Evolutionary conservation across 2,888 invertebrate species (phyloP), one percentile per base, ranked within the genome.

Genomic region (Eubasilissa splendida): DNA sequence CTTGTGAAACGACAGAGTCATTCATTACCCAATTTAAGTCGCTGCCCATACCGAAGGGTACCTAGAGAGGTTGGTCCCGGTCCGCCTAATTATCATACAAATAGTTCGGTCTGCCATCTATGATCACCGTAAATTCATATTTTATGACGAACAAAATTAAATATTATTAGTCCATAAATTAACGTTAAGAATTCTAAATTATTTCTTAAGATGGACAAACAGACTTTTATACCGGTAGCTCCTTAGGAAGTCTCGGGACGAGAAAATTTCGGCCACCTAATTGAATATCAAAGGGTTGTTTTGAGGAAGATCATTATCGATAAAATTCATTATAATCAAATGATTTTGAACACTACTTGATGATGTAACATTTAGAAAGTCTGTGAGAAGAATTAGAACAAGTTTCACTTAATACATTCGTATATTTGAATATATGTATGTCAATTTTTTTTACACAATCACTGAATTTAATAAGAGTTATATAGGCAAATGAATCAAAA

Each of bases 111-210:
- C 42, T 63, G 68, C 77, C 80, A 73, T 75, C 82, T 33, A 60
- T 60, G 77, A 82, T 65, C 80, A 59, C 78, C 66, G 77, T 81
- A 83, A 83, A 83, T 81, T 79, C 76, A 59, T 81, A 79, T 80
- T 83, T 83, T 83, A 83, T 81, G 56, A 70, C 77, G 31, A 50
- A 59, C 68, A 78, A 81, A 83, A 83, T 83, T 83, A 83, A 83
- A 83, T 83, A 80, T 83, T 83, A 81, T 81, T 80, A 59, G 75
- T 65, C 74, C 60, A 81, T 83, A 83, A 83, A 83, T 81, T 76
- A 22, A 54, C 77, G 79, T 75, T 77, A 81, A 71, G 79, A 79
- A 77, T 79, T 53, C 54, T 79, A 76, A 63, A 76, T 76, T 76
- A 76, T 80, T 14, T 50, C 42, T 33, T n/a, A 80, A 53, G 70